phyloP scores from a whole-genome alignment of 2,888 invertebrate genomes.

The Drosophila ezoana region DNA sequence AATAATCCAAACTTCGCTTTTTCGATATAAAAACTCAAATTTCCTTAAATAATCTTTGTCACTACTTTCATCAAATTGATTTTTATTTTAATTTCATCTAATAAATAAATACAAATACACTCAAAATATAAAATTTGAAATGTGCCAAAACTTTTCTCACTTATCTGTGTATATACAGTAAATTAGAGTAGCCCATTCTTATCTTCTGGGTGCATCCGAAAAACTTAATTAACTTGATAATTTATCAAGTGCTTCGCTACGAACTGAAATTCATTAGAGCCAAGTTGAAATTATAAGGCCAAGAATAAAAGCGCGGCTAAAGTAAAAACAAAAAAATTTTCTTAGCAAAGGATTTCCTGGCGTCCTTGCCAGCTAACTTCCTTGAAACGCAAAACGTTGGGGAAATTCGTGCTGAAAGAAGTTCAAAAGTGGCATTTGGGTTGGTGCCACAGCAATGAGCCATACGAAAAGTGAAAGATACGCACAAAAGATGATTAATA shows the following conservation, averaged over 20 bases:
- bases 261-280: constrained; percentile 68
- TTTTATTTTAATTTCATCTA: too few relatives aligned
- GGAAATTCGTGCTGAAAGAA: constrained; percentile 22
- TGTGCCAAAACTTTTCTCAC: not conserved
- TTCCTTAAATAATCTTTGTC: too few relatives aligned
- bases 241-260: constrained; percentile 80
- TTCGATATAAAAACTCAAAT: too few relatives aligned
- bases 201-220: constrained; percentile 37
- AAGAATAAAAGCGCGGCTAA: constrained; percentile 36
- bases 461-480: constrained; percentile 76
- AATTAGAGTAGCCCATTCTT: constrained; percentile 20
- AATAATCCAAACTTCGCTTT: too few relatives aligned
- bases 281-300: constrained; percentile 18
- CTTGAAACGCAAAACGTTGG: constrained; percentile 7
- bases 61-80: too few relatives aligned
- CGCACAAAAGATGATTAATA: constrained; percentile 83
- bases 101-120: too few relatives aligned
- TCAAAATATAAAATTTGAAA: not conserved
- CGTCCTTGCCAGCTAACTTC: constrained; percentile 27
- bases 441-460: constrained; percentile 54
- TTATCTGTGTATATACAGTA: not conserved
- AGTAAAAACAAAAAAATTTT: constrained; percentile 49
- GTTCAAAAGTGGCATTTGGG: constrained; percentile 56
- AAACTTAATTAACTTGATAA: constrained; percentile 84
- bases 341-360: constrained; percentile 67